Evolutionary conservation across 2,113 vertebrate genomes (phyloP).

Genomic region (Microcebus murinus): DNA sequence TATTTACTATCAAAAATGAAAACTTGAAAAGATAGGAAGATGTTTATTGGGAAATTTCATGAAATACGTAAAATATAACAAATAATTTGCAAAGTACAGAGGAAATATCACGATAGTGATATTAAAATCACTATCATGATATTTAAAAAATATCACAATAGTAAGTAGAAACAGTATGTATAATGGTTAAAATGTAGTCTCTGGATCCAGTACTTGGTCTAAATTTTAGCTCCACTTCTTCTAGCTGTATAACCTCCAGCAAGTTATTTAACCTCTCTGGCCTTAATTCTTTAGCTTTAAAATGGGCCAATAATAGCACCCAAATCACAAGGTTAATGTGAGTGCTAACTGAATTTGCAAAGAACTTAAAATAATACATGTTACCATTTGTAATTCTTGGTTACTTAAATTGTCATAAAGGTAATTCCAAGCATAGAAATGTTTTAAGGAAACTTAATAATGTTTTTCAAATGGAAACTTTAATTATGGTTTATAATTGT

Average conservation of each 20-base stretch:
- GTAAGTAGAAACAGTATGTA: background rate
- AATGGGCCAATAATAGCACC: background rate
- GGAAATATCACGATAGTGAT: background rate
- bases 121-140: no score
- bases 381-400: background rate
- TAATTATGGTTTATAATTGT: background rate
- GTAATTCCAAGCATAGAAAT: background rate
- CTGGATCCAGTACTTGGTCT: background rate
- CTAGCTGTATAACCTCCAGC: background rate
- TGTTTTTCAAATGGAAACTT: conserved; percentile 7
- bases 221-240: background rate
- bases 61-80: conserved; percentile 1
- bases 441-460: background rate
- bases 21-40: background rate
- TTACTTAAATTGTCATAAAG: background rate
- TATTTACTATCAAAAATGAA: background rate
- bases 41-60: background rate
- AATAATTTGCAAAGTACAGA: background rate
- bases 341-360: background rate
- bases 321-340: background rate
- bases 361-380: background rate
- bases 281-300: background rate
- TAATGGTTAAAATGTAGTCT: background rate
- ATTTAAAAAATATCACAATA: background rate
- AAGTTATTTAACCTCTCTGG: background rate